Base-by-base conservation (phyloP, 2,113 vertebrate species). In the Pelodiscus sinensis region DNA sequence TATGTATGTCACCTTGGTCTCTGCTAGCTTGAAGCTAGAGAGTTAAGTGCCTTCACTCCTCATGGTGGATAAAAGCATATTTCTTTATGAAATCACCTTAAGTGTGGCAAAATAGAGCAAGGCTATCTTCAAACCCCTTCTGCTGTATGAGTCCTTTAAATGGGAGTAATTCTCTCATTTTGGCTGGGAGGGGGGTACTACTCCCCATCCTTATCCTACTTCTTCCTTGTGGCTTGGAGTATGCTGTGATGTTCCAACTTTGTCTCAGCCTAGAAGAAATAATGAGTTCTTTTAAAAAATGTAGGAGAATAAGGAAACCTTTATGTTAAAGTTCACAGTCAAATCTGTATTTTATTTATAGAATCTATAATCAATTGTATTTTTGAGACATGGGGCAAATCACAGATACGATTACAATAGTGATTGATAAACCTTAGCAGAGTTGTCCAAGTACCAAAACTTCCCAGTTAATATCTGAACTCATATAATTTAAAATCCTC, bases 201-300 rank as follows among this genome's bases (percentile, higher is more conserved):
- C n/a, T 71, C 65, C 16, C 9, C n/a, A 35, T 71, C 18, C 29
- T 71, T 18, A 21, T 54, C 44, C 84, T 81, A 10, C 22, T 9
- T 60, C 2, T 85, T 9, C 24, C 84, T 82, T 85, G 54, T 90
- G 79, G 24, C 91, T 35, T 89, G 55, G 31, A 92, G 14, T 0
- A 0, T 0, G 1, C 18, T 92, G 55, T 65, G 16, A 85, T 50
- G 21, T 25, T 85, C 81, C 55, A 57, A 75, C 44, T 21, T 44
- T 84, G 19, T 52, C 92, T 75, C 90, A 96, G 38, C 31, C 31
- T 79, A 18, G 55, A 71, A 93, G 2, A 88, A 87, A 56, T 88
- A 50, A 2, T 86, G 58, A 1, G 44, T 85, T 79, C 35, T 50
- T 91, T 92, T 87, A 57, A 88, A 88, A 95, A 94, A 91, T 38